These are phyloP conservation scores for Ophonus ardosiacus DNA, from an alignment of 2,888 invertebrate genomes.

Conservation along the genomic window DNA sequence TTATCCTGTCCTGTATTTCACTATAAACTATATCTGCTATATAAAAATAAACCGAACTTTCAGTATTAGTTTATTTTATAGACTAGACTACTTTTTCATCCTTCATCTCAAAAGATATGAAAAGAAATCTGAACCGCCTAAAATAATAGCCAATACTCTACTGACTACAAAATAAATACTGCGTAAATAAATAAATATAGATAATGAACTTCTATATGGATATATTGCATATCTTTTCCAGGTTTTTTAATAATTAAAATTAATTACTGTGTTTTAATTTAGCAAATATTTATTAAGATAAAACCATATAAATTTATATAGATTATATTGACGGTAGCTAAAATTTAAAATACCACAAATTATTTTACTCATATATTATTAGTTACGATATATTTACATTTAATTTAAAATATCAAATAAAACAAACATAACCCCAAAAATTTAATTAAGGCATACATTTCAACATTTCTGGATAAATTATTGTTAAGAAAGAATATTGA, in stretches of 20 bases:
- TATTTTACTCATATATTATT: background rate
- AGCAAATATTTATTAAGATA: background rate
- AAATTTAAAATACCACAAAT: background rate
- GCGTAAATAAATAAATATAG: background rate
- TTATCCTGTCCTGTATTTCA: too few species aligned
- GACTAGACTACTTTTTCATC: background rate
- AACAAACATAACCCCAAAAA: background rate
- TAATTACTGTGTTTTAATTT: background rate
- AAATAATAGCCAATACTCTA: background rate
- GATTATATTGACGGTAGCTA: too few species aligned
- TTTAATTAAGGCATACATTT: too few species aligned
- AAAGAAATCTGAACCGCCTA: background rate
- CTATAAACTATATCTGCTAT: too few species aligned
- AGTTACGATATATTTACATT: background rate
- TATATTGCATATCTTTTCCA: too few species aligned
- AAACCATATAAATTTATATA: too few species aligned
- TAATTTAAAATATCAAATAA: background rate
- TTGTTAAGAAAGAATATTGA: conserved; percentile 16
- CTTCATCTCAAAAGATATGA: background rate
- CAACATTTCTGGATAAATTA: background rate
- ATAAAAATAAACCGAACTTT: too few species aligned
- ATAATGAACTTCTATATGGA: background rate
- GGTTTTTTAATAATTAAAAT: too few species aligned
- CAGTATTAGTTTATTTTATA: background rate
- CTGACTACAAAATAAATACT: background rate